phyloP scores from a whole-genome alignment of 2,113 vertebrate species.

The Megaceryle torquata region DNA sequence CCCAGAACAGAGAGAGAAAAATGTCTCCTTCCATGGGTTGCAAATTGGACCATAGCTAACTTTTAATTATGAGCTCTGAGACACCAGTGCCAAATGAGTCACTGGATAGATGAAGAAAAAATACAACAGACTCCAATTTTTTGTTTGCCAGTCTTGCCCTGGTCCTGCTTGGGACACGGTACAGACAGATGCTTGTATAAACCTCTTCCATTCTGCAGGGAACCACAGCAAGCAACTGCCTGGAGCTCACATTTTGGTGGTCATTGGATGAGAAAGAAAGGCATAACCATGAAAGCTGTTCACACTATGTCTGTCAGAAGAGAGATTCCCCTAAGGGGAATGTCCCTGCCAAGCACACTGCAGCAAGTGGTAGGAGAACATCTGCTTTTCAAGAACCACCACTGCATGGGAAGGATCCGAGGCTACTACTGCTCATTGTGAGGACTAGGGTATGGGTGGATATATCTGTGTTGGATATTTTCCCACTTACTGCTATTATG shows the following conservation, averaged over 20 bases:
- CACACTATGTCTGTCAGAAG: background rate
- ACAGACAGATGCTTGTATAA: background rate
- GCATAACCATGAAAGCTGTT: background rate
- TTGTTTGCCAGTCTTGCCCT: background rate
- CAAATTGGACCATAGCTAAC: background rate
- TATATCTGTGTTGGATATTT: background rate
- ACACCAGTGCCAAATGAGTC: background rate
- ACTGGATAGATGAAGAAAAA: background rate
- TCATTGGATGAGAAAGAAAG: background rate
- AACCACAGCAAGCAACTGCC: background rate
- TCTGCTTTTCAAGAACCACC: background rate
- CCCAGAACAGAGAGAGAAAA: background rate
- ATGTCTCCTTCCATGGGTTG: background rate
- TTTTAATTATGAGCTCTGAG: background rate
- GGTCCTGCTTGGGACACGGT: background rate
- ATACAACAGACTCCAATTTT: background rate
- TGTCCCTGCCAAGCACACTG: background rate
- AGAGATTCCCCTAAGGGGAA: background rate
- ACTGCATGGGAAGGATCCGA: background rate
- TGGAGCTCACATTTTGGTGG: background rate
- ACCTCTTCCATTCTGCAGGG: background rate
- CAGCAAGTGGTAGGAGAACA: background rate
- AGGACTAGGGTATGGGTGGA: background rate
- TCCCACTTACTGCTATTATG: background rate
- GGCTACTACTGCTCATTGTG: background rate